Evolutionary conservation across 2,797 vertebrate genomes (phyloP), one percentile per base, ranked within the genome.

Genomic region (Leptatherina wallacei): DNA sequence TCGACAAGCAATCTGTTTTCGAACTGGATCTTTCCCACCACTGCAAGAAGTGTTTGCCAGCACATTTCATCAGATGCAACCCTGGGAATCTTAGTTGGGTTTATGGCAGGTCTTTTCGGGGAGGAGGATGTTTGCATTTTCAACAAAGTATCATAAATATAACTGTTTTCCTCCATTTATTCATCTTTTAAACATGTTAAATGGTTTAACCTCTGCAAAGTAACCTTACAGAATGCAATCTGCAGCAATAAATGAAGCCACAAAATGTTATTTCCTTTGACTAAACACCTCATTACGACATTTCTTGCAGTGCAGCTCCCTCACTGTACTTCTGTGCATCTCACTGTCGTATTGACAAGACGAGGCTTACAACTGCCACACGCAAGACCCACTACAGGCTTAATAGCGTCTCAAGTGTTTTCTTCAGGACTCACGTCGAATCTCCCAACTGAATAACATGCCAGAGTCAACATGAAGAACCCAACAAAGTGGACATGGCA

Each of bases 331-430:
- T 87, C 81, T 88, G 85, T 79, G 83, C 85, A 90, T 91, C 91
- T 82, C 83, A 73, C 75, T 81, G 84, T 82, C 65, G 44, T 89
- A 78, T 85, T 84, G 89, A 92, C 85, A 84, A 87, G 86, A 89
- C 77, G 84, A 86, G 80, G 83, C 91, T 85, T 80, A 82, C 79
- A 66, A 84, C 83, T 65, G 84, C 67, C 81, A 67, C 82, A 81
- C 85, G 84, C 82, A 59, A 81, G 76, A 83, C 83, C 91, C 93
- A 92, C 93, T 93, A 92, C 85, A 91, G 77, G 73, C 88, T 87
- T 93, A 93, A 93, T 93, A 89, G 86, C 61, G 14, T 93, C 94
- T 95, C 90, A 92, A 95, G 92, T 92, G 91, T 93, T 94, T 94
- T 93, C 88, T 88, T 81, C 85, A 75, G 77, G 87, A 89, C 86